Evolutionary conservation across 2,888 invertebrate species (phyloP).

Genomic region (Aromia moschata): DNA sequence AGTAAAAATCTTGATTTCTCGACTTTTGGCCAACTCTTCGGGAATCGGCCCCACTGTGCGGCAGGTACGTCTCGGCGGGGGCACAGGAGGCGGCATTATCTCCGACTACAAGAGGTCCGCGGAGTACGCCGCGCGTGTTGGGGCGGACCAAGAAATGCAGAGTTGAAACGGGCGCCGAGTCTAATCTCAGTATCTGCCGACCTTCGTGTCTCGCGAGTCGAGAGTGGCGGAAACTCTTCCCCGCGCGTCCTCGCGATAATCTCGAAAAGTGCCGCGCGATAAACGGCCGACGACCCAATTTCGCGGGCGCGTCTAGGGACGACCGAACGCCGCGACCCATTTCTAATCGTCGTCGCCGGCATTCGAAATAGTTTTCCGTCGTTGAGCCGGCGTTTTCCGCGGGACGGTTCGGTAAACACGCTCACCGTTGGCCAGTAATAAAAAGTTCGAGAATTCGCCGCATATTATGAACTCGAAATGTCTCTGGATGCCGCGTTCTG

Average conservation of each 20-base stretch:
- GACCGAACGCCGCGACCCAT: too few species aligned
- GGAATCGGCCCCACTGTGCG: too few species aligned
- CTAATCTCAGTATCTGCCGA: constrained; percentile 6
- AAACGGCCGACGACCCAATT: neutral
- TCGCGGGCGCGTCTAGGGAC: too few species aligned
- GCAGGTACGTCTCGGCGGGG: too few species aligned
- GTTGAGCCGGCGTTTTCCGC: too few species aligned
- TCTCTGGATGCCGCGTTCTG: neutral
- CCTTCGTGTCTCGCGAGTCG: neutral
- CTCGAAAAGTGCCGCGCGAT: neutral
- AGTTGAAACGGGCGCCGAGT: constrained; percentile 6
- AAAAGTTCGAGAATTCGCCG: neutral
- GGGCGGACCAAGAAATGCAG: constrained; percentile 9
- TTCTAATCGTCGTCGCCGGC: too few species aligned
- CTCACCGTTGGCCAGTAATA: neutral
- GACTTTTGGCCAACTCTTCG: too few species aligned
- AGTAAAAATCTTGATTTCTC: too few species aligned
- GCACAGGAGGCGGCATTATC: too few species aligned
- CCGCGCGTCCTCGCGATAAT: constrained; percentile 9
- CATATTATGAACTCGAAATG: neutral
- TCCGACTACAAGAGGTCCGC: neutral
- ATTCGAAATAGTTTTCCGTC: neutral
- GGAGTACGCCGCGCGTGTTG: constrained; percentile 5
- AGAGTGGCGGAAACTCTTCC: neutral
- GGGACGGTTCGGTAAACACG: too few species aligned